phyloP scores from a whole-genome alignment of 2,113 vertebrate species.

The Ginglymostoma cirratum region DNA sequence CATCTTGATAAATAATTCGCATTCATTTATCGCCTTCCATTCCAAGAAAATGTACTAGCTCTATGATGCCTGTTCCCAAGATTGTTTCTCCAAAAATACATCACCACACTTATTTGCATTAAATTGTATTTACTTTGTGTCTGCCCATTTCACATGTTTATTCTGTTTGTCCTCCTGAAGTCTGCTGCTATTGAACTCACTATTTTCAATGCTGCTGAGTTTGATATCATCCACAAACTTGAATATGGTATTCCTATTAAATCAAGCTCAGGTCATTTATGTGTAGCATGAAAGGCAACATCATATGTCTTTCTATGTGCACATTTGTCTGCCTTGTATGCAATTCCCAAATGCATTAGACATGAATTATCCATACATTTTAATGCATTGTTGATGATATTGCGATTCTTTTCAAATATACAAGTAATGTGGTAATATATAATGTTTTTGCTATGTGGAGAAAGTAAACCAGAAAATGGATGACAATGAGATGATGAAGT shows the following conservation, averaged over 20 bases:
- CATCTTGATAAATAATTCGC: not conserved
- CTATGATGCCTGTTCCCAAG: not conserved
- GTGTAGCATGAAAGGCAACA: not conserved
- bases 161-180: not conserved
- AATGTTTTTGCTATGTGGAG: not conserved
- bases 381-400: not conserved
- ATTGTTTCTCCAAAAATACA: not conserved
- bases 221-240: not conserved
- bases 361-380: not conserved
- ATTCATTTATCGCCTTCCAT: not conserved
- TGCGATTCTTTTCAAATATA: not conserved
- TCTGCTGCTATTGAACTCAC: not conserved
- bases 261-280: not conserved
- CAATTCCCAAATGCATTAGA: not conserved
- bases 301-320: not conserved
- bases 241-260: not conserved
- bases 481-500: not conserved
- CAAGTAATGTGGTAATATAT: not conserved
- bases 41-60: not conserved
- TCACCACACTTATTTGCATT: not conserved
- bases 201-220: not conserved
- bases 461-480: not conserved
- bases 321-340: not conserved
- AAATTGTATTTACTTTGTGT: not conserved
- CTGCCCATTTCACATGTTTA: not conserved